These are phyloP conservation scores for Neuroterus valhalla DNA, from an alignment of 1,140 invertebrate genomes.

Conservation along the genomic window DNA sequence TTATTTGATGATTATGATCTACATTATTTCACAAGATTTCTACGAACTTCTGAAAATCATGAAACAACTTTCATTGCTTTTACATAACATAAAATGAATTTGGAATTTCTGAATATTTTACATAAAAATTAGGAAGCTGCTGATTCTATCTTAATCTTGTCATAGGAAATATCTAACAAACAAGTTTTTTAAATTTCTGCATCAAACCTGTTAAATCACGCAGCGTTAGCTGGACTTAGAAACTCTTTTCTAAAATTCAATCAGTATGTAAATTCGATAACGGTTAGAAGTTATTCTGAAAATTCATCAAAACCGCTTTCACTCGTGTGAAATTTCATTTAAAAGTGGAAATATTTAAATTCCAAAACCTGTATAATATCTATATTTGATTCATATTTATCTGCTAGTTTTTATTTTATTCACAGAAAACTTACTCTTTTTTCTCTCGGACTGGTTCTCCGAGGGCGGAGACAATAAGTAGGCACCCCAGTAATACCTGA, in stretches of 20 bases:
- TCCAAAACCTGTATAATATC: conserved; percentile 13
- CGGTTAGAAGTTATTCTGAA: conserved; percentile 9
- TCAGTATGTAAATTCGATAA: background rate
- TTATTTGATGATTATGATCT: no score
- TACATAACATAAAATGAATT: no score
- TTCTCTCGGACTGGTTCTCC: conserved; percentile 68
- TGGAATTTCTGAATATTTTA: no score
- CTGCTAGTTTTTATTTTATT: background rate
- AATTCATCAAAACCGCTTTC: conserved; percentile 13
- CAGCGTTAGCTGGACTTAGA: background rate
- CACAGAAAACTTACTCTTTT: conserved; percentile 68
- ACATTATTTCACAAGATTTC: no score
- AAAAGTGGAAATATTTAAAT: conserved; percentile 11
- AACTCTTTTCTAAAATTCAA: conserved; percentile 14
- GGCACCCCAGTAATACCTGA: conserved; percentile 70
- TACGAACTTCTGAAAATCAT: no score
- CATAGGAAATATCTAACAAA: no score
- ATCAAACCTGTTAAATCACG: background rate
- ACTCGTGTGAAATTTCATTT: conserved; percentile 4
- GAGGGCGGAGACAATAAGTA: conserved; percentile 64
- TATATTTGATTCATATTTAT: background rate
- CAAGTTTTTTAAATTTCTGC: no score
- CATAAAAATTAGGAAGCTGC: no score
- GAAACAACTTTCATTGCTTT: no score
- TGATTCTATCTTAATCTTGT: no score